A percentile compares a stretch with the other conserved stretches of the same genome.
phyloP scores from a whole-genome alignment of 2,888 invertebrate genomes.

The Flexamia atlantica region DNA sequence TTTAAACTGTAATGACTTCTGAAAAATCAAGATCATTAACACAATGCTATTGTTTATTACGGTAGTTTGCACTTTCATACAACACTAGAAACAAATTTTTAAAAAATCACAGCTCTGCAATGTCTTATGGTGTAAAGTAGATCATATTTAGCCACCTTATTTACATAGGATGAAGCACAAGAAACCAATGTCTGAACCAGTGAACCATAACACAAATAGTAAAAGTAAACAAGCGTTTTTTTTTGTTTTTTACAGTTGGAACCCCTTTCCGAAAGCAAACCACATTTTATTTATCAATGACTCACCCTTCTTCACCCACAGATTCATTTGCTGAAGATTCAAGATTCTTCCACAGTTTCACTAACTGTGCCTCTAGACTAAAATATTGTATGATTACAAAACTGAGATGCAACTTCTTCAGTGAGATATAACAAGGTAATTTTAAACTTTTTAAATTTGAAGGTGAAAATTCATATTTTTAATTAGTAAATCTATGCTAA shows the following conservation, averaged over 20 bases:
- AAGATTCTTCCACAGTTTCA: constrained; percentile 38
- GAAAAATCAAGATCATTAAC: too few relatives aligned
- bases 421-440: too few relatives aligned
- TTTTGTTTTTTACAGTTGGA: neutral
- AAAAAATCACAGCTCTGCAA: too few relatives aligned
- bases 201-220: neutral
- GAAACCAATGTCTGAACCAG: neutral
- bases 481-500: too few relatives aligned
- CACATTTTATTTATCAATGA: neutral
- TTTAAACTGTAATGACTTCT: too few relatives aligned
- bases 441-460: too few relatives aligned
- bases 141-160: neutral
- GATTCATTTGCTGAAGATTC: neutral
- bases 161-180: neutral
- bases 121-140: too few relatives aligned
- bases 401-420: neutral
- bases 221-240: neutral
- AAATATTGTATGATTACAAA: constrained; percentile 8
- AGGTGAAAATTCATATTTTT: too few relatives aligned
- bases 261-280: neutral
- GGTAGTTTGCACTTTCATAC: too few relatives aligned
- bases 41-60: too few relatives aligned
- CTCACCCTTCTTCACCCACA: neutral
- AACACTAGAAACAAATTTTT: too few relatives aligned
- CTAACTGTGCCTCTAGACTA: constrained; percentile 4